Evolutionary conservation across 2,113 vertebrate species (phyloP).

Genomic region (Aplodontia rufa): DNA sequence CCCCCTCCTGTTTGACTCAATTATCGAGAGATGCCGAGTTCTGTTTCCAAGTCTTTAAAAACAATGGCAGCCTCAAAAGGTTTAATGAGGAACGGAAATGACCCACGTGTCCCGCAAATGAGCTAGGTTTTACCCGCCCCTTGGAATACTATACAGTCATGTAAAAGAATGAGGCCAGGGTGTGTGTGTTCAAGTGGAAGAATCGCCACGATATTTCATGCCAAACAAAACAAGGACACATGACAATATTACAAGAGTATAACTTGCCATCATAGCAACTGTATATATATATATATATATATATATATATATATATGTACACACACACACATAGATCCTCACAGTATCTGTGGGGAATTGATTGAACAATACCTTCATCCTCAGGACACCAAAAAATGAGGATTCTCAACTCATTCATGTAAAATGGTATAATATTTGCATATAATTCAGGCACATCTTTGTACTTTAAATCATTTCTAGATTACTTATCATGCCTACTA

Average conservation of each 20-base stretch:
- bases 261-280: no score
- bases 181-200: background rate
- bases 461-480: background rate
- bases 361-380: background rate
- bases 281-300: no score
- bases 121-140: fast-evolving
- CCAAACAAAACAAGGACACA: background rate
- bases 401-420: no score
- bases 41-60: background rate
- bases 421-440: no score
- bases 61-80: background rate
- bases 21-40: background rate
- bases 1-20: background rate
- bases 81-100: background rate
- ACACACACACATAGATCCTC: no score
- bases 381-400: background rate
- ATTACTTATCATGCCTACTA: background rate
- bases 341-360: no score
- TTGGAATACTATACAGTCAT: slow-evolving; percentile 50
- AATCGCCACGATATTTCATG: no score
- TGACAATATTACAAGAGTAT: background rate
- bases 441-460: no score
- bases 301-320: no score
- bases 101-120: background rate
- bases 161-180: background rate